Evolutionary conservation across 1,140 invertebrate species (phyloP), one percentile per base, ranked within the genome.

Genomic region (Pantala flavescens): DNA sequence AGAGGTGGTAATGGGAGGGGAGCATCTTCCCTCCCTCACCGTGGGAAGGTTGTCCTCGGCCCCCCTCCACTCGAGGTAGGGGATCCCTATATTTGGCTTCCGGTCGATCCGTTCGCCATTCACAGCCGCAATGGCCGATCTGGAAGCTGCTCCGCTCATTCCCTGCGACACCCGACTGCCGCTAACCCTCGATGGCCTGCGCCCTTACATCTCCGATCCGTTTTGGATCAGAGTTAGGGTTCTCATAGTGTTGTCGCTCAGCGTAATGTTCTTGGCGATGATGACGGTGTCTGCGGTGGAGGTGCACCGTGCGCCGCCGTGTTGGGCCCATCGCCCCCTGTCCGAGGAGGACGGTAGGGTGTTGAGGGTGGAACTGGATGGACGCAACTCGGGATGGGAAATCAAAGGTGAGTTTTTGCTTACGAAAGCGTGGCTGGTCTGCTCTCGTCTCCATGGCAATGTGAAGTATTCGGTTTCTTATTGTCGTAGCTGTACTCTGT

Each of bases 371-470:
- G 49, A 63, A 12, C 16, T 21, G 49, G 49, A 21, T 19, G 49
- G 49, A 16, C 16, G 49, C 49, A 21, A 14, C 12, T 14, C 49
- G 3, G 91, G 90, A 83, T 88, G 7, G 90, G 90, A 0, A 90
- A 92, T 92, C 0, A 84, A 84, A 78, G 89, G 85, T 85, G 78
- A 76, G 76, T 43, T n/a, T n/a, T n/a, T n/a, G n/a, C n/a, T n/a
- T n/a, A n/a, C n/a, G n/a, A n/a, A n/a, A n/a, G n/a, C n/a, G n/a
- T n/a, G n/a, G n/a, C n/a, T n/a, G n/a, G n/a, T n/a, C n/a, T n/a
- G n/a, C n/a, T n/a, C n/a, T n/a, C n/a, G n/a, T n/a, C n/a, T n/a
- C n/a, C n/a, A n/a, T n/a, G n/a, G n/a, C n/a, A n/a, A n/a, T n/a
- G n/a, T n/a, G n/a, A n/a, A n/a, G n/a, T n/a, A n/a, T n/a, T n/a